Percentiles rank a stretch among this genome's conserved stretches.
Evolutionary conservation across 35 echinoderm and acorn worm species (phyloP).

Genomic region (Chiridota heheva): DNA sequence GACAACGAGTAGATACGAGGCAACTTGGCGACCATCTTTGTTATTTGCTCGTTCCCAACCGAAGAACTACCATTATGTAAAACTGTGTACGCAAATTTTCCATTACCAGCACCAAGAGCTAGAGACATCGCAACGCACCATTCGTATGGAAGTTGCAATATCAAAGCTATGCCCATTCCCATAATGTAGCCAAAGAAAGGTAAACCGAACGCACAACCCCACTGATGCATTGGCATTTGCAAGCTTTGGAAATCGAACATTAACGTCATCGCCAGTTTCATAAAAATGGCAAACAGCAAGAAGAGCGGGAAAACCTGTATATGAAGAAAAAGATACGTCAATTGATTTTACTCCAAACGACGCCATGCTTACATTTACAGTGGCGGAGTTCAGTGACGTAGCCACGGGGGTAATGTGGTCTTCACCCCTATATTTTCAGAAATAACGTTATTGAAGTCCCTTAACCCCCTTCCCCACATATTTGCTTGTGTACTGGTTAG

Average conservation of each 20-base stretch:
- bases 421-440: too few relatives aligned
- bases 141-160: slow-evolving; percentile 42
- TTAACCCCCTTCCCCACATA: too few relatives aligned
- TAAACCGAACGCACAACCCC: slow-evolving; percentile 18
- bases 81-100: slow-evolving; percentile 5
- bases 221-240: slow-evolving; percentile 4
- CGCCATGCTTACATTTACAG: too few relatives aligned
- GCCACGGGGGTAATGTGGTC: too few relatives aligned
- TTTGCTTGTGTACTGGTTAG: too few relatives aligned
- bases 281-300: neutral
- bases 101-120: slow-evolving; percentile 47
- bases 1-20: too few relatives aligned
- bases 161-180: slow-evolving; percentile 31
- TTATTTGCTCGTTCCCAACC: too few relatives aligned
- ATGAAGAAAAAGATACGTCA: neutral
- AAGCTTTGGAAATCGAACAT: slow-evolving; percentile 18
- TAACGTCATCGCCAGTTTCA: neutral
- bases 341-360: neutral
- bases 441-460: too few relatives aligned
- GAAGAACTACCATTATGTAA: too few relatives aligned
- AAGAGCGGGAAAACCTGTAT: neutral
- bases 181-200: slow-evolving; percentile 36
- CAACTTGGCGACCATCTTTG: too few relatives aligned
- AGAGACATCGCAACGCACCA: slow-evolving; percentile 57
- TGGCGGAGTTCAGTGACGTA: too few relatives aligned